Conservation (phyloP, 2,888 invertebrate genomes). For the Stramonita haemastoma region DNA sequence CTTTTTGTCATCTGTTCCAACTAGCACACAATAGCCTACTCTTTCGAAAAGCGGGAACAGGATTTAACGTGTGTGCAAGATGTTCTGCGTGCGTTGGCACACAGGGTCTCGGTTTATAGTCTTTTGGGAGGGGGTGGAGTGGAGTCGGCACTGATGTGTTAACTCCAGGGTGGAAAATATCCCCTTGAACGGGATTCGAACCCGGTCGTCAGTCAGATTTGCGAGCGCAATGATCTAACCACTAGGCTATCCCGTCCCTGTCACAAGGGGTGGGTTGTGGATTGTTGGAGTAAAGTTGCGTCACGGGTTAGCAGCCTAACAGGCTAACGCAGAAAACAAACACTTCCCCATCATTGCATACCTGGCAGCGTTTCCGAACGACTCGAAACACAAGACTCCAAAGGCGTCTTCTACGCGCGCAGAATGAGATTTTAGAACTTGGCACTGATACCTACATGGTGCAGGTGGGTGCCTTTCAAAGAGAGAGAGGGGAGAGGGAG, state of each 20-base stretch:
- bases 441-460: no score
- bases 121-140: not conserved
- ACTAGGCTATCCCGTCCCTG: not conserved
- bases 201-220: not conserved
- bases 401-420: no score
- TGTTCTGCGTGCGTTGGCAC: not conserved
- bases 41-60: not conserved
- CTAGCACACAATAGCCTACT: not conserved
- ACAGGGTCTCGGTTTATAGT: not conserved
- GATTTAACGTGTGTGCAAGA: not conserved
- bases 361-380: no score
- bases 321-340: not conserved
- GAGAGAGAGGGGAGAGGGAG: no score
- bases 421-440: no score
- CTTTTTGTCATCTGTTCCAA: not conserved
- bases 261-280: not conserved
- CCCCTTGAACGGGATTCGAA: not conserved
- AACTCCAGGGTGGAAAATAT: not conserved
- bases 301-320: not conserved
- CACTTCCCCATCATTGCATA: not conserved
- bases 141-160: no score
- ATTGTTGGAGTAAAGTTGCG: not conserved
- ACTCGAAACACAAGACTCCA: no score
- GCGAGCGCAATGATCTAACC: not conserved
- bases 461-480: no score